Evolutionary conservation across 2,888 invertebrate genomes (phyloP).

Genomic region (Eucera pruinosa): DNA sequence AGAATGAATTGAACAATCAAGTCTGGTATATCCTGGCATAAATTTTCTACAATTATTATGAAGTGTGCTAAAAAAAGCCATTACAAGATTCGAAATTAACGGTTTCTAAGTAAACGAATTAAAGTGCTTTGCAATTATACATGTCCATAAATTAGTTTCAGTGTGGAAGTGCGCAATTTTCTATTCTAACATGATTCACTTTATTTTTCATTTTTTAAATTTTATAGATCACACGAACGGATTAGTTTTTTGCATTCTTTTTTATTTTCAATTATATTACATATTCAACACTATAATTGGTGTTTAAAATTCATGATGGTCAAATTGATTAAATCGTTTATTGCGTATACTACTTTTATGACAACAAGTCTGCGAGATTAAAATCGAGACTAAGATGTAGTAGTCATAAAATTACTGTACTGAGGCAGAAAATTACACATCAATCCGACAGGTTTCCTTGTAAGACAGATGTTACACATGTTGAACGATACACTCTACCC

Average conservation of each 20-base stretch:
- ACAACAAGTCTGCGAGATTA: neutral
- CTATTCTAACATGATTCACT: too few relatives aligned
- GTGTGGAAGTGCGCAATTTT: too few relatives aligned
- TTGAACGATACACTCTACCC: neutral
- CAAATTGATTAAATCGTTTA: neutral
- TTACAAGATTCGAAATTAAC: neutral
- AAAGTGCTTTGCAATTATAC: too few relatives aligned
- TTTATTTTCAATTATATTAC: neutral
- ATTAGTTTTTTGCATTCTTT: too few relatives aligned
- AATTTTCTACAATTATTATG: neutral
- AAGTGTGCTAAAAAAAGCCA: neutral
- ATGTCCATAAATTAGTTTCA: too few relatives aligned
- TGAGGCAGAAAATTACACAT: constrained; percentile 5
- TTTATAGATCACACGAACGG: too few relatives aligned
- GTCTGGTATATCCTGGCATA: neutral
- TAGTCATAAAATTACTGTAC: neutral
- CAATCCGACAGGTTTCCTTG: neutral
- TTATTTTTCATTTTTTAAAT: too few relatives aligned
- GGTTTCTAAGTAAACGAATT: neutral
- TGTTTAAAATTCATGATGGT: neutral
- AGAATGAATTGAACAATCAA: constrained; percentile 8
- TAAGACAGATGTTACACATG: neutral
- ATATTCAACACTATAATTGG: neutral
- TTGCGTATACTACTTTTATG: neutral
- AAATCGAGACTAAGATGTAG: neutral